Base-by-base conservation (phyloP, 2,888 invertebrate species). In the Troglohyphantes excavatus region DNA sequence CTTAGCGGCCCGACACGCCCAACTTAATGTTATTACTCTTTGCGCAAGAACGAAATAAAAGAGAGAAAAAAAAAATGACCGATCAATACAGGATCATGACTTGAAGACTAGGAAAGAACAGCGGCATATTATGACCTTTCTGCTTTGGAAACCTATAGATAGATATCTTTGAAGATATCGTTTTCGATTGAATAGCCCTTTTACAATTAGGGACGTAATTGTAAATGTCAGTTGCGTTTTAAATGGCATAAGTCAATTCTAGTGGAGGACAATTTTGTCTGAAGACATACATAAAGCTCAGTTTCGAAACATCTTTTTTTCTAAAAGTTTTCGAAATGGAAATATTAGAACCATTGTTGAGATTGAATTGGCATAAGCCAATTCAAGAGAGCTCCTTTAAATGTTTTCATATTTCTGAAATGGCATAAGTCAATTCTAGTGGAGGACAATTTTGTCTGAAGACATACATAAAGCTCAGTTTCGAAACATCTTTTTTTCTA, bases 1-100 rank as follows among this genome's bases (percentile, higher is more conserved):
- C 46, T 72, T 26, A 46, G 72, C 27, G 46, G 39, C 26, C 63
- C 23, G 72, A 33, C 72, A 72, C 72, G 72, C 72, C 72, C 72
- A 72, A 23, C n/a, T 72, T 21, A 72, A 72, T 26, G 53, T 13
- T 17, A 43, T 72, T 72, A 46, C 46, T 70, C 46, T 72, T 72
- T 46, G 23, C 23, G 23, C 21, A 72, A 17, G 23, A 17, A 23
- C 72, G 72, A 46, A 46, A 46, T 46, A 53, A 46, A 23, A 43
- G 43, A 72, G 46, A 72, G 43, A 26, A 23, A 27, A 72, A 46
- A 46, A 21, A 72, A 72, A 26, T 23, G 46, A 53, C 13, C 72
- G 72, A 72, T 72, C 72, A 72, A 72, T 72, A 72, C 46, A 19
- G 39, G 39, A 33, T 7, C 39, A 46, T 46, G 72, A 46, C 23